Base-by-base conservation (phyloP, 2,797 vertebrate species). In the Adelosebastes latens region DNA sequence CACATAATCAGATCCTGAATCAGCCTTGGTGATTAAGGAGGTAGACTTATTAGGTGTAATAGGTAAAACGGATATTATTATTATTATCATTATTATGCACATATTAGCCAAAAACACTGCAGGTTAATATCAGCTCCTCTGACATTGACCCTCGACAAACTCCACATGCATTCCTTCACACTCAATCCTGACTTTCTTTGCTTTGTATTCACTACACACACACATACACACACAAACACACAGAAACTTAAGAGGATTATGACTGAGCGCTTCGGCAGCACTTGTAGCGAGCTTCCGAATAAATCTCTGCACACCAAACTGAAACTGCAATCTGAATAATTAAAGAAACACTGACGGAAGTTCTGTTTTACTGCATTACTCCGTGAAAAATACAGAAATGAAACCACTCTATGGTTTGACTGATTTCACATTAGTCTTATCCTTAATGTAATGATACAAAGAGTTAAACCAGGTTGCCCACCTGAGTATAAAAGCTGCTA, bases 221-320 rank as follows among this genome's bases (percentile, higher is more conserved):
- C 62, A 72, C 84, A 65, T 79, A 72, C 34, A 69, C 61, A 72
- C 39, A 53, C 39, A 78, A n/a, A 75, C 0, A 71, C 53, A 66
- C 75, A 81, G 42, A 77, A 42, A 71, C 53, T 49, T 89, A 93
- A 92, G 87, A 92, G 87, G 89, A 94, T 95, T 92, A 93, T 39
- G 78, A 86, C 73, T 20, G 65, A 88, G 69, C 39, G 67, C 82
- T 79, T 86, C 61, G 4, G 81, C 71, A 86, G 89, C 79, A 86
- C 62, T 87, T 82, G 72, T 20, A 71, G 64, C 0, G 5, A 87
- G 86, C 89, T 79, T 85, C 74, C 77, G 79, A 82, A 83, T 87
- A 88, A 85, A 85, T 80, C 85, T 89, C 62, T 85, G 79, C 22
- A 63, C 49, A 63, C 2, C 25, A 14, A 58, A 69, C 60, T 36